phyloP scores from a whole-genome alignment of 2,888 invertebrate genomes.

The Anorthoa munda region DNA sequence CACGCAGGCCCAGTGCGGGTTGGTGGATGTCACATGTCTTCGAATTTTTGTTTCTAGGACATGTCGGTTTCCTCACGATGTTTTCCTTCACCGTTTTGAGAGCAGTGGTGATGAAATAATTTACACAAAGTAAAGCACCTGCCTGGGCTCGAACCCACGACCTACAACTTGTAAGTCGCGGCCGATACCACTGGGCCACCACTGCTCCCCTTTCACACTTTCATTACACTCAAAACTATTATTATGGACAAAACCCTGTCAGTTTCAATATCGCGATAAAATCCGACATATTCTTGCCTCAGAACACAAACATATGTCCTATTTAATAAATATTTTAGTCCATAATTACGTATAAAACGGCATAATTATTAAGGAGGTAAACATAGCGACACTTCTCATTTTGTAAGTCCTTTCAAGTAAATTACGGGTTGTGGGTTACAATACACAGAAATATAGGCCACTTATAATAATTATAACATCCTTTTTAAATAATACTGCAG shows the following conservation, averaged over 20 bases:
- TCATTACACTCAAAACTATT: background rate
- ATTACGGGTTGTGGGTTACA: slow-evolving; percentile 33
- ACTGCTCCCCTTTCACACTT: no score
- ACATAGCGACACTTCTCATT: slow-evolving; percentile 24
- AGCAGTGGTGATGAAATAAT: no score
- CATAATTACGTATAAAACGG: slow-evolving; percentile 14
- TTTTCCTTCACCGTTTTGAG: no score
- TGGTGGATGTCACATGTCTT: no score
- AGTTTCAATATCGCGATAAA: background rate
- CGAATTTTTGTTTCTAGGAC: no score
- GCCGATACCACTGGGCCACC: no score
- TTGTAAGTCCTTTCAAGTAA: slow-evolving; percentile 11
- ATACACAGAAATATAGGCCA: slow-evolving; percentile 41
- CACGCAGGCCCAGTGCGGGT: no score
- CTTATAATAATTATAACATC: slow-evolving; percentile 11
- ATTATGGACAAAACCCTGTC: background rate
- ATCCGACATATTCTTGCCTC: slow-evolving; percentile 6
- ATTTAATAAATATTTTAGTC: slow-evolving; percentile 3
- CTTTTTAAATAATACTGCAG: background rate
- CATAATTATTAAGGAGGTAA: slow-evolving; percentile 22
- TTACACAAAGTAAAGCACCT: no score
- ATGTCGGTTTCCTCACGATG: no score
- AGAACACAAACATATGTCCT: slow-evolving; percentile 6
- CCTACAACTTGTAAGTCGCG: no score
- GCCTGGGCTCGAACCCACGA: no score